Evolutionary conservation across 1,140 invertebrate species (phyloP), one percentile per base, ranked within the genome.

Genomic region (Lasioglossum baleicum): DNA sequence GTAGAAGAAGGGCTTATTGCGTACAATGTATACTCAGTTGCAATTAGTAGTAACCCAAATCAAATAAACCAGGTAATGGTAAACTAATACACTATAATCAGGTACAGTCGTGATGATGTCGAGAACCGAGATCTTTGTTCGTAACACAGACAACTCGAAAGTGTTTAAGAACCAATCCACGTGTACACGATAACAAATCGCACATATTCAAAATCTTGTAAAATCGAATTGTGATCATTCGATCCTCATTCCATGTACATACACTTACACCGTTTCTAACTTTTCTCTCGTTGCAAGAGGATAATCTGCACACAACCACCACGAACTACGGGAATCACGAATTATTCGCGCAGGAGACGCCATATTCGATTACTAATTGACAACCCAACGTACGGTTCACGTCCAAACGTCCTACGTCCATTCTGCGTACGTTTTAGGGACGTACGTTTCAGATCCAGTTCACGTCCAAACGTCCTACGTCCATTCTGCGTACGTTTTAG

Each of bases 11-110:
- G 20, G 48, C 48, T 79, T 65, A 53, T 31, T 56, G 40, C 42
- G 60, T 31, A 60, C 20, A 15, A 15, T 20, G 31, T 56, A 35
- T 26, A 76, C 22, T 58, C 35, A 35, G 20, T n/a, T 20, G 26
- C 40, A 40, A 35, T 66, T 13, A 26, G 15, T 56, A 65, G 22
- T 2, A 22, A 35, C 26, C 42, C 10, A 44, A 78, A 26, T 31
- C n/a, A 20, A 60, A 56, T 17, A 58, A n/a, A n/a, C 35, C 4
- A 13, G 76, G 76, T 56, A 73, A 65, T 53, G 76, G 76, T 72
- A 44, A 7, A 73, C 76, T 79, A 79, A 79, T 78, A 17, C n/a
- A 44, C 20, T 48, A 64, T 72, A 56, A 22, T 44, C 53, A 65
- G 69, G 48, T 13, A 4, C 17, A 17, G 58, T 13, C 42, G 48